Conservation (phyloP, 2,797 vertebrate species). For the Hypotaenidia okinawae region DNA sequence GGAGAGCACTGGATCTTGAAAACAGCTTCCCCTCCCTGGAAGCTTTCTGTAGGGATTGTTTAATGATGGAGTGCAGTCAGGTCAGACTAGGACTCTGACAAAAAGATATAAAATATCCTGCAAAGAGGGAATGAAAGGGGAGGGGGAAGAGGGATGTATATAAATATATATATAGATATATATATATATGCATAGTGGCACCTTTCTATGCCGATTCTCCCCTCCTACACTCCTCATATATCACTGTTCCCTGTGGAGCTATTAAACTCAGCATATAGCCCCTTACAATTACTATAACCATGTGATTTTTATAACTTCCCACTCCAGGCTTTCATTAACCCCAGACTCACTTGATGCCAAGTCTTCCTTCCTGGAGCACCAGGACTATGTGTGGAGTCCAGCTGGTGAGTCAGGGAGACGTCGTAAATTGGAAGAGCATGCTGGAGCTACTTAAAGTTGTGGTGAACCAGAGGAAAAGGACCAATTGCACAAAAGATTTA, state of each 20-base stretch:
- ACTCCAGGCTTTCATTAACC: slow-evolving; percentile 65
- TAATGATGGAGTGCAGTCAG: not conserved
- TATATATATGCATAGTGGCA: not conserved
- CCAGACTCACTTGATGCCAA: slow-evolving; percentile 49
- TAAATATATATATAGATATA: not conserved
- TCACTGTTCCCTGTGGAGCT: not conserved
- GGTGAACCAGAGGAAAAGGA: slow-evolving; percentile 58
- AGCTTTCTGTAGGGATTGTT: not conserved
- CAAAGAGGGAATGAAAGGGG: not conserved
- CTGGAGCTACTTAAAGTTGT: slow-evolving; percentile 60
- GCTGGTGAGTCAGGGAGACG: not conserved
- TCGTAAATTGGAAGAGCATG: slow-evolving; percentile 35
- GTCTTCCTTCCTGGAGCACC: slow-evolving; percentile 60
- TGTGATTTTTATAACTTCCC: slow-evolving; percentile 67
- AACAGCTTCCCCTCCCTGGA: not conserved
- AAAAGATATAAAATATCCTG: not conserved
- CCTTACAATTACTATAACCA: slow-evolving; percentile 46
- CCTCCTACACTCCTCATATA: not conserved
- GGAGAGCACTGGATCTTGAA: not conserved
- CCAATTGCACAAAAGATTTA: slow-evolving; percentile 26
- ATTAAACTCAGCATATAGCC: slow-evolving; percentile 19
- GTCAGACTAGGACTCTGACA: not conserved
- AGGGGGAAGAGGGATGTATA: not conserved
- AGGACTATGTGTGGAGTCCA: slow-evolving; percentile 62
- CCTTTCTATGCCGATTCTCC: not conserved